Evolutionary conservation across 1,140 invertebrate species (phyloP).

Genomic region (Macrobrachium rosenbergii): DNA sequence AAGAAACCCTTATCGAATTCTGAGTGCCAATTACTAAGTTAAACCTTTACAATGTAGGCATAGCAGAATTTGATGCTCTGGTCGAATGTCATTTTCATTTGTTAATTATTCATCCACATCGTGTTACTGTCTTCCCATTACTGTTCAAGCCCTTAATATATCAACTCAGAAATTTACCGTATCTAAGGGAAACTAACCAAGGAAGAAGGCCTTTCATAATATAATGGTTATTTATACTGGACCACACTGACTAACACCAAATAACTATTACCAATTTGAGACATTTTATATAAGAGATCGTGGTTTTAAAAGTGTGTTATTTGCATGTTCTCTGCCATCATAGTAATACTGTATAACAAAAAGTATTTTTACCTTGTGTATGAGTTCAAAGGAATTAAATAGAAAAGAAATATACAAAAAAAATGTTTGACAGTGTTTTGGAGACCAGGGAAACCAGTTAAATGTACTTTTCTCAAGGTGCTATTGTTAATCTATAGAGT

Average conservation of each 20-base stretch:
- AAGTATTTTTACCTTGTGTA: slow-evolving; percentile 11
- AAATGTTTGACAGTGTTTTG: slow-evolving; percentile 23
- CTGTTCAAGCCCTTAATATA: slow-evolving; percentile 42
- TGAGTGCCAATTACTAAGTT: not conserved
- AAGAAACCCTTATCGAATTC: not conserved
- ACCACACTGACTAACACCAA: slow-evolving; percentile 34
- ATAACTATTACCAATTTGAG: slow-evolving; percentile 18
- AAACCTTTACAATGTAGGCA: not conserved
- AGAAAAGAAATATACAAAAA: not conserved
- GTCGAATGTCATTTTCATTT: slow-evolving; percentile 36
- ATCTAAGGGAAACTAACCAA: slow-evolving; percentile 24
- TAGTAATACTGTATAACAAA: slow-evolving; percentile 19
- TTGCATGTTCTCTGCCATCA: slow-evolving; percentile 26
- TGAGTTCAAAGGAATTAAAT: not conserved
- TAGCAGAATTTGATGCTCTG: slow-evolving; percentile 14
- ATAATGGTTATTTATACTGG: not conserved
- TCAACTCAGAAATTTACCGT: slow-evolving; percentile 32
- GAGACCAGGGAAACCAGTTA: not conserved
- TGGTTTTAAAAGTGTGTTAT: slow-evolving; percentile 30
- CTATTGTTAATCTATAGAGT: not conserved
- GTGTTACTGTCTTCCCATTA: slow-evolving; percentile 46
- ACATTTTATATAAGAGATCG: slow-evolving; percentile 7
- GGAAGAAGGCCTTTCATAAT: not conserved
- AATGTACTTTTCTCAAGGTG: not conserved
- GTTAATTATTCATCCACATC: slow-evolving; percentile 8